Evolutionary conservation across 2,888 invertebrate genomes (phyloP).

Genomic region (Drosophila meridionalis): DNA sequence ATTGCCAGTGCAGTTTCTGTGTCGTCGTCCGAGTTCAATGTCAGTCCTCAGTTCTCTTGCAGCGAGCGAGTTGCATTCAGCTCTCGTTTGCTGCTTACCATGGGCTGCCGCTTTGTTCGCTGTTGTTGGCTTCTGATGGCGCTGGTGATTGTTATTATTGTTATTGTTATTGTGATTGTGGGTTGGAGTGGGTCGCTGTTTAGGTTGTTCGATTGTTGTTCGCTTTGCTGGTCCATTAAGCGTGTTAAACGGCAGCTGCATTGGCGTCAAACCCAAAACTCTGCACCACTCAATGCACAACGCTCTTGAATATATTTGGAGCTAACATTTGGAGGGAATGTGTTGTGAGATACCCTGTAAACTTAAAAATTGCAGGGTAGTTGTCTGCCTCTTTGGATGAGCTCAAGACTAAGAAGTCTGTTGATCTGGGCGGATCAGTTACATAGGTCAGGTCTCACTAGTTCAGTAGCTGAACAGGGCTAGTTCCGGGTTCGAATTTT

Average conservation of each 20-base stretch:
- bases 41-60: conserved; percentile 39
- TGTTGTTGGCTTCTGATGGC: conserved; percentile 9
- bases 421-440: too few species aligned
- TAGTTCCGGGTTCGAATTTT: background rate
- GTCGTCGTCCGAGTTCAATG: conserved; percentile 78
- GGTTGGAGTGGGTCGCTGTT: conserved; percentile 36
- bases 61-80: conserved; percentile 35
- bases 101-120: conserved; percentile 21
- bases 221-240: conserved; percentile 58
- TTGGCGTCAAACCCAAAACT: conserved; percentile 52
- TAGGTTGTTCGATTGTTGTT: conserved; percentile 38
- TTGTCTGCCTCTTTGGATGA: background rate
- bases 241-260: conserved; percentile 58
- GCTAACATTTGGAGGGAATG: background rate
- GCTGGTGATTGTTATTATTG: conserved; percentile 13
- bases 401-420: too few species aligned
- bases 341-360: background rate
- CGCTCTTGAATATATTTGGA: conserved; percentile 41
- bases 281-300: conserved; percentile 51
- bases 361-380: background rate
- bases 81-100: conserved; percentile 13
- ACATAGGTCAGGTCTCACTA: background rate
- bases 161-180: conserved; percentile 29
- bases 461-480: background rate
- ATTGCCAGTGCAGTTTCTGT: conserved; percentile 57